Conservation (phyloP, 1,140 invertebrate species). For the Trinorchestia longiramus region DNA sequence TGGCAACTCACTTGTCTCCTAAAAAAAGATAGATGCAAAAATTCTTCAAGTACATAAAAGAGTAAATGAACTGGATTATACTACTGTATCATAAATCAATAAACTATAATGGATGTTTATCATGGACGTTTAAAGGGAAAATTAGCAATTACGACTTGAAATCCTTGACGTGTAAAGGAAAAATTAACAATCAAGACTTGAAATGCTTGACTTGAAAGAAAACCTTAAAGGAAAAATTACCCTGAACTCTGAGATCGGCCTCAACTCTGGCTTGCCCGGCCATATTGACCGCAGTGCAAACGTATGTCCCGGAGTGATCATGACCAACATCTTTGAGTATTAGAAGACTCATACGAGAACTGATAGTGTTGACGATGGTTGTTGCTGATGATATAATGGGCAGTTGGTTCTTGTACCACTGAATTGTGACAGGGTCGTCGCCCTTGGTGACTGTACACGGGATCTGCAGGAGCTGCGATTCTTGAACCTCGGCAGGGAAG, state of each 20-base stretch:
- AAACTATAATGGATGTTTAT: too few species aligned
- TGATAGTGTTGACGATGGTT: constrained; percentile 57
- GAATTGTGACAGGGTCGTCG: constrained; percentile 82
- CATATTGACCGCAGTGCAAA: constrained; percentile 52
- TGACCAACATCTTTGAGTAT: constrained; percentile 57
- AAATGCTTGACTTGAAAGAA: background rate
- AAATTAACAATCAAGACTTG: too few species aligned
- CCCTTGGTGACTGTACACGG: constrained; percentile 86
- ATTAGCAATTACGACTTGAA: too few species aligned
- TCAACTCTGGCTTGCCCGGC: constrained; percentile 56
- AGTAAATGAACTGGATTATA: too few species aligned
- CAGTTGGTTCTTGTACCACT: constrained; percentile 73
- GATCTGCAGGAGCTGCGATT: constrained; percentile 82
- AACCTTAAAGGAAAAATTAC: background rate
- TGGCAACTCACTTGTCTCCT: too few species aligned
- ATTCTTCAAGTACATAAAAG: too few species aligned
- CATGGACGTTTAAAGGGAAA: too few species aligned
- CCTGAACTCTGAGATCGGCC: constrained; percentile 53
- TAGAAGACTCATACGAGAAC: constrained; percentile 57
- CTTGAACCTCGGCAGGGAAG: constrained; percentile 83
- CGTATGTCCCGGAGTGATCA: constrained; percentile 55
- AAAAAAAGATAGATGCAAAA: too few species aligned
- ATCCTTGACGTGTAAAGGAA: too few species aligned
- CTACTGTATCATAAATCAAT: too few species aligned
- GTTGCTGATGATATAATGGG: constrained; percentile 52